Percentiles rank a stretch among this genome's conserved stretches.
Evolutionary conservation across 2,113 vertebrate species (phyloP).

Genomic region (Myotis brandtii): DNA sequence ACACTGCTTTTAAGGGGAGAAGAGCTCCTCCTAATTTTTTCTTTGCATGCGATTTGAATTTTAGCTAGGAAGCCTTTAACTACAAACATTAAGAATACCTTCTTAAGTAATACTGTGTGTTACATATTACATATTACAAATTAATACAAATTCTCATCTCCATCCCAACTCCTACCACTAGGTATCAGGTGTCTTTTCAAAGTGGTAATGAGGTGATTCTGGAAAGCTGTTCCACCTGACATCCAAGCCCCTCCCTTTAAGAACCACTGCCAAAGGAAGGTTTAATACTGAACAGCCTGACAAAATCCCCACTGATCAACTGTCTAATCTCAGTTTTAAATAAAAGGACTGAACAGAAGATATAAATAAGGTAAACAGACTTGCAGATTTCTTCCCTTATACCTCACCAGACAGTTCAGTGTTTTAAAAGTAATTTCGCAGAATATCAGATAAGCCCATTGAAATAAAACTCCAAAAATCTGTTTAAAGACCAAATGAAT

Average conservation of each 20-base stretch:
- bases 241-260: background rate
- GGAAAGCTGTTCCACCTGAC: background rate
- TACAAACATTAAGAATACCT: background rate
- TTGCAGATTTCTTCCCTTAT: background rate
- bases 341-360: background rate
- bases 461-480: slow-evolving; percentile 9
- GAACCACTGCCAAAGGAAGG: background rate
- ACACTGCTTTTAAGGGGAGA: background rate
- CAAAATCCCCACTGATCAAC: background rate
- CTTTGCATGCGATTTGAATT: background rate
- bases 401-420: background rate
- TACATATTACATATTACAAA: background rate
- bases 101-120: background rate
- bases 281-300: background rate
- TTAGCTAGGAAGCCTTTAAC: slow-evolving; percentile 41
- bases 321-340: background rate
- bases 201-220: background rate
- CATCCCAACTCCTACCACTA: background rate
- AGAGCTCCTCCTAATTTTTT: background rate
- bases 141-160: background rate
- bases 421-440: slow-evolving; percentile 18
- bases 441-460: background rate
- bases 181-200: slow-evolving; percentile 21
- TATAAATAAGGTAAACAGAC: background rate
- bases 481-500: slow-evolving; percentile 6